Evolutionary conservation across 64 coral and sea anemone species (phyloP).

Genomic region (Montipora sp.): DNA sequence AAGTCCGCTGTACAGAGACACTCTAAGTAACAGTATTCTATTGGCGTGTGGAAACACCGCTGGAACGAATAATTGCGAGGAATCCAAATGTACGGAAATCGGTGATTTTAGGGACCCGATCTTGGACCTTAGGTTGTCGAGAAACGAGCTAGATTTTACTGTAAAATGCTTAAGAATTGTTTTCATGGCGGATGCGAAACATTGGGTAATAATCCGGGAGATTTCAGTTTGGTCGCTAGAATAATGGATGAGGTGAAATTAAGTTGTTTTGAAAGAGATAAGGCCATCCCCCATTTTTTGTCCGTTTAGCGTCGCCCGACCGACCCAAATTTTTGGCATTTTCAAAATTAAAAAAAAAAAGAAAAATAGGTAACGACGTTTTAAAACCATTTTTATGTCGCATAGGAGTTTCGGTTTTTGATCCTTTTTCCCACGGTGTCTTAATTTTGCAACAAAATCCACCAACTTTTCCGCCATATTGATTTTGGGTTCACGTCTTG

Average conservation of each 20-base stretch:
- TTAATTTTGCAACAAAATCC: too few species aligned
- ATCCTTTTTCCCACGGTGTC: too few species aligned
- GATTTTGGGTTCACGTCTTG: too few species aligned
- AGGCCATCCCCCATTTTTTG: too few species aligned
- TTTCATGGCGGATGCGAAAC: constrained; percentile 10
- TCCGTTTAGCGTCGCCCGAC: too few species aligned
- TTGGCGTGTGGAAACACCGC: neutral
- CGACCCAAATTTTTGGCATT: too few species aligned
- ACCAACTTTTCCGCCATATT: too few species aligned
- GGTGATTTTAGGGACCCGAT: constrained; percentile 36
- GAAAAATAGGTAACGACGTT: too few species aligned
- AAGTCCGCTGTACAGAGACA: constrained; percentile 22
- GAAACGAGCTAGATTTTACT: constrained; percentile 23
- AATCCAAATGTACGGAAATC: constrained; percentile 9
- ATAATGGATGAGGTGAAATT: neutral
- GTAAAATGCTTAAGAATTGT: constrained; percentile 58
- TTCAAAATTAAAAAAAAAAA: too few species aligned
- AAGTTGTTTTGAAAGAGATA: neutral
- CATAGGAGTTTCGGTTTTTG: too few species aligned
- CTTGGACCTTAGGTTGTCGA: constrained; percentile 5
- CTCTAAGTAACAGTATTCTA: neutral
- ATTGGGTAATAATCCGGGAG: constrained; percentile 64
- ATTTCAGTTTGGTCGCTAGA: constrained; percentile 40
- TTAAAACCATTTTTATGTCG: too few species aligned
- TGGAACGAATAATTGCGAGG: neutral